Evolutionary conservation across 2,888 invertebrate genomes (phyloP).

Genomic region (Tetanocera ferruginea): DNA sequence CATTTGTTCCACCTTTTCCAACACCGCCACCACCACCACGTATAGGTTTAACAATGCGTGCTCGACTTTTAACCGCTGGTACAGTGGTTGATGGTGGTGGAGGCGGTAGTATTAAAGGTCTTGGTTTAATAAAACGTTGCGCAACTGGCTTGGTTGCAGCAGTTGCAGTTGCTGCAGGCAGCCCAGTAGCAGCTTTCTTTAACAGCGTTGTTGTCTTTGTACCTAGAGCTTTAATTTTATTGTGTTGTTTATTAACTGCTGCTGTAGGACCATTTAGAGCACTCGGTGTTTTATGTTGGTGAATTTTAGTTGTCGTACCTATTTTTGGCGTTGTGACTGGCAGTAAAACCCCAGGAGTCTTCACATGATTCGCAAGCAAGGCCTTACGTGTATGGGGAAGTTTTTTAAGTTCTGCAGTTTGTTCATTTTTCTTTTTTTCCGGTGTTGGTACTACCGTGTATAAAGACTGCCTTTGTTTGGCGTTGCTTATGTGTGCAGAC

Average conservation of each 20-base stretch:
- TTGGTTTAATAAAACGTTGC: conserved; percentile 17
- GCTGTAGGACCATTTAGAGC: neutral
- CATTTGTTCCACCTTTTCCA: neutral
- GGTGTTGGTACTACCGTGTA: conserved; percentile 43
- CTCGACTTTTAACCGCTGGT: neutral
- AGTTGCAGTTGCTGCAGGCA: neutral
- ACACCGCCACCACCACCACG: neutral
- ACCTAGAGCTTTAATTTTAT: neutral
- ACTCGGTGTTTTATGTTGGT: conserved; percentile 10
- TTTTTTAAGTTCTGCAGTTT: conserved; percentile 24
- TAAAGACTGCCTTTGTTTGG: conserved; percentile 38
- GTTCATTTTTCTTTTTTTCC: conserved; percentile 24
- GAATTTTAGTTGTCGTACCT: neutral
- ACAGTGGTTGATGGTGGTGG: conserved; percentile 17
- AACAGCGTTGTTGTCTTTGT: neutral
- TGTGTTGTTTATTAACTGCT: neutral
- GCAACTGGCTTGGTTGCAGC: conserved; percentile 23
- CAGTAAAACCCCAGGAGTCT: neutral
- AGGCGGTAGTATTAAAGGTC: conserved; percentile 40
- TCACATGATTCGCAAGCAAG: conserved; percentile 16
- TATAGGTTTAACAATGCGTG: neutral
- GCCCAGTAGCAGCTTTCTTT: conserved; percentile 2
- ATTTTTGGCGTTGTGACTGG: neutral
- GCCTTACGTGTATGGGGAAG: conserved; percentile 15
- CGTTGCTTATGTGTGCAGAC: neutral